phyloP scores from a whole-genome alignment of 2,113 vertebrate genomes.

The Chaetorhynchus papuensis region DNA sequence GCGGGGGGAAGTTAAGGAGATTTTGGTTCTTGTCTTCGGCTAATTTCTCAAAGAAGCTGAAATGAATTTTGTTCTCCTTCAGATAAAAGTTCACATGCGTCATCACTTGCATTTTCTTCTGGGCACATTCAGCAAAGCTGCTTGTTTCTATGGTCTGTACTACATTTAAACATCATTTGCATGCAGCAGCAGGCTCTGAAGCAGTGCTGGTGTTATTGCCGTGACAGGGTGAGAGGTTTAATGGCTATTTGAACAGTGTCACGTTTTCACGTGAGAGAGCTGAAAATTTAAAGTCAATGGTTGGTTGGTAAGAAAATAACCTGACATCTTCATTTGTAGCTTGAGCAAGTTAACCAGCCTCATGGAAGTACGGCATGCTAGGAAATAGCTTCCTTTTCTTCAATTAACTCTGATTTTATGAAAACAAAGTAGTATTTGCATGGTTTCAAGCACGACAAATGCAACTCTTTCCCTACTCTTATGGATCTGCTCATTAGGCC shows the following conservation, averaged over 20 bases:
- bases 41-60: neutral
- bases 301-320: neutral
- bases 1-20: neutral
- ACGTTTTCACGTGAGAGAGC: neutral
- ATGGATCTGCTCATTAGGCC: fast-evolving
- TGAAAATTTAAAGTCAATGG: neutral
- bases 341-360: neutral
- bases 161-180: neutral
- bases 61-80: neutral
- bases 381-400: neutral
- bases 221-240: neutral
- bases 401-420: neutral
- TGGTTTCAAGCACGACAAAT: neutral
- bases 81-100: neutral
- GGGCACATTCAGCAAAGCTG: neutral
- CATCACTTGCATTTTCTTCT: neutral
- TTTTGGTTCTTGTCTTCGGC: neutral
- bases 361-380: neutral
- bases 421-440: neutral
- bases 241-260: neutral
- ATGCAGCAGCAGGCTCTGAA: neutral
- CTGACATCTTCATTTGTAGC: neutral
- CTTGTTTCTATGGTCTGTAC: neutral
- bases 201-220: neutral
- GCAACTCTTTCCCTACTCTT: neutral